Evolutionary conservation across 2,888 invertebrate species (phyloP), one percentile per base, ranked within the genome.

Genomic region (Brassicogethes aeneus): DNA sequence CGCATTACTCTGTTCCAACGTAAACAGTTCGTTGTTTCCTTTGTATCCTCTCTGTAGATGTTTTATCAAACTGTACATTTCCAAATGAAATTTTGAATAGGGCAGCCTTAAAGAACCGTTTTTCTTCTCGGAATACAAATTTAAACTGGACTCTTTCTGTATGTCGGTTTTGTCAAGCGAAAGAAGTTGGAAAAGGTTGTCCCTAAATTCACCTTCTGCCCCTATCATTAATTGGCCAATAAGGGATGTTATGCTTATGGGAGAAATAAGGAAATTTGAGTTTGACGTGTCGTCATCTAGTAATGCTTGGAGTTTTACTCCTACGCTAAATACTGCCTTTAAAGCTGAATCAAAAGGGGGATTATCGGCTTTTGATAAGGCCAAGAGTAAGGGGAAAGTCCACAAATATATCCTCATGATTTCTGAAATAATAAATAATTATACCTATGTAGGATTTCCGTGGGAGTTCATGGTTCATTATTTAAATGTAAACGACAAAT

Each of bases 191-290:
- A 60, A 57, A 2, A 68, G 55, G 33, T 64, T 56, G 3, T 56
- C 53, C 31, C 57, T 50, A 13, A 66, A 59, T 15, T 57, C 50
- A 12, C 64, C 65, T 37, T 62, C 56, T 2, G 69, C 59, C 0
- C 67, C 69, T 13, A 70, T 44, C 53, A 67, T 56, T 35, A 69
- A 48, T 49, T 70, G 61, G 0, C 60, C 65, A 13, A 70, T 51
- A 7, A 66, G 54, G 8, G 61, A 51, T 0, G 67, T 60, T 10
- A 65, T 59, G 42, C 68, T 68, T 13, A 70, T 40, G 0, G 70
- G 70, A 1, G 68, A 69, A 2, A 70, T 55, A 3, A 69, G 45
- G 45, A 68, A 65, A 44, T 69, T 70, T 15, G 51, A 41, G 3
- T 45, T 39, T 1, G 46, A 45, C 2, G 45, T 41, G 7, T 40